Conservation (phyloP, 2,797 vertebrate species). For the Spheniscus humboldti region DNA sequence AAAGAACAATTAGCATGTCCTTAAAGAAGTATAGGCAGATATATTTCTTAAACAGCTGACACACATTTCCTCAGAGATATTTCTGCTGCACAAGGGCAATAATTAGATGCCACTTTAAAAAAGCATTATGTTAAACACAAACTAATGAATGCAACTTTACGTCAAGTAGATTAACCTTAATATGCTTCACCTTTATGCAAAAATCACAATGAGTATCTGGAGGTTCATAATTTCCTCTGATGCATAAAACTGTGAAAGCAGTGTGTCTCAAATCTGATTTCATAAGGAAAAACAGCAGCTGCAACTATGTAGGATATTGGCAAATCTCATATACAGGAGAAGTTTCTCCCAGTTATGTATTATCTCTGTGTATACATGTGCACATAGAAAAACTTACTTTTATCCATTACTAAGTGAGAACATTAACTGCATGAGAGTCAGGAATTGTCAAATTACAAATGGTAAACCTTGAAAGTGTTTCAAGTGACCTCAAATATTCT, state of each 20-base stretch:
- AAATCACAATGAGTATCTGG: background rate
- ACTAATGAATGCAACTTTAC: background rate
- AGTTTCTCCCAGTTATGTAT: background rate
- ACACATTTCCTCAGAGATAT: background rate
- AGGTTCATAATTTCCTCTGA: background rate
- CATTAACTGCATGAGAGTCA: background rate
- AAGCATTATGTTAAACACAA: background rate
- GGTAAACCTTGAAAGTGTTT: background rate
- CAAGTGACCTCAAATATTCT: background rate
- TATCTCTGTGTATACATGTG: background rate
- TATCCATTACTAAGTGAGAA: background rate
- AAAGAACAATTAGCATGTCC: background rate
- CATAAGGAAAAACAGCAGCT: background rate
- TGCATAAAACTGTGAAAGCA: background rate
- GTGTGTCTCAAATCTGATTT: background rate
- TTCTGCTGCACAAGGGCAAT: background rate
- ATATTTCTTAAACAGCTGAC: background rate
- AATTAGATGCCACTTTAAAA: slow-evolving; percentile 15
- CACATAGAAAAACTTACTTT: background rate
- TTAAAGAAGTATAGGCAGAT: background rate
- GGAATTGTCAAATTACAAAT: background rate
- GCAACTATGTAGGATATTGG: background rate
- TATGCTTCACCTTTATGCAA: background rate
- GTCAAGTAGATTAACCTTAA: background rate
- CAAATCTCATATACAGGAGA: background rate